Evolutionary conservation across 2,888 invertebrate species (phyloP).

Genomic region (Glyphotaelius pellucidus): DNA sequence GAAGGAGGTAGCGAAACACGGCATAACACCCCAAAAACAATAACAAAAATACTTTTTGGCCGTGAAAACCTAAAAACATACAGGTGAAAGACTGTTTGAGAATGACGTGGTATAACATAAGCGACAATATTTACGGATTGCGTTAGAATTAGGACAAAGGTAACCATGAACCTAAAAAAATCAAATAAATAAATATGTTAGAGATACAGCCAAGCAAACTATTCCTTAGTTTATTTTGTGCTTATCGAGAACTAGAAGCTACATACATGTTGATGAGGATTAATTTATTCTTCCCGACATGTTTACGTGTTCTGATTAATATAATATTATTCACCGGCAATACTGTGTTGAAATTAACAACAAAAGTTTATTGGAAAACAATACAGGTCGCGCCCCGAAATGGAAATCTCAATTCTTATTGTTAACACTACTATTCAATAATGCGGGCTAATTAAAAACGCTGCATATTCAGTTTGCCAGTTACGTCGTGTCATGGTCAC

Average conservation of each 20-base stretch:
- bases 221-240: too few relatives aligned
- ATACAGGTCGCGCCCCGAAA: conserved; percentile 22
- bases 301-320: not conserved
- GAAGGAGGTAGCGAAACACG: too few relatives aligned
- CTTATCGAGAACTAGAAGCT: not conserved
- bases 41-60: too few relatives aligned
- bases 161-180: too few relatives aligned
- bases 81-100: too few relatives aligned
- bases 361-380: conserved; percentile 1
- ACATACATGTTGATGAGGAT: not conserved
- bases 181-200: too few relatives aligned
- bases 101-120: too few relatives aligned
- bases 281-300: not conserved
- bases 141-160: too few relatives aligned
- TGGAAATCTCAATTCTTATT: conserved; percentile 18
- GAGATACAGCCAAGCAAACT: too few relatives aligned
- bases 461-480: conserved; percentile 21
- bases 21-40: too few relatives aligned
- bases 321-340: not conserved
- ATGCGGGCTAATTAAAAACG: conserved; percentile 6
- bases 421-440: conserved; percentile 22
- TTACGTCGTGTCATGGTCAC: not conserved
- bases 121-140: too few relatives aligned
- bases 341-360: not conserved
- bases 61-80: too few relatives aligned